Conservation (phyloP, 2,888 invertebrate species). For the Lordiphosa fenestrarum region DNA sequence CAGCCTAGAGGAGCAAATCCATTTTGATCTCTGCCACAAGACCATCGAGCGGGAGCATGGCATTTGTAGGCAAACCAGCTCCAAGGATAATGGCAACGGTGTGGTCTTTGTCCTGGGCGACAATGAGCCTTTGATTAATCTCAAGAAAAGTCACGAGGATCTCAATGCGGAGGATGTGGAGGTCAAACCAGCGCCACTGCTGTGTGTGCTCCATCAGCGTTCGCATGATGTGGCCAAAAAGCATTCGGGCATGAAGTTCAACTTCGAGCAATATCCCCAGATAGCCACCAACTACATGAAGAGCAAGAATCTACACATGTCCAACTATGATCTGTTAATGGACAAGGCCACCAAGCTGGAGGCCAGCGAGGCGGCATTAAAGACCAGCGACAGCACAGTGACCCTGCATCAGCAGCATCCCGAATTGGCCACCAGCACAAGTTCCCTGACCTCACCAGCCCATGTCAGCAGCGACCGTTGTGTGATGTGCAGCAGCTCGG, state of each 20-base stretch:
- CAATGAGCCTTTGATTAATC: constrained; percentile 85
- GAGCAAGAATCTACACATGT: constrained; percentile 85
- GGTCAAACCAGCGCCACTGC: constrained; percentile 30
- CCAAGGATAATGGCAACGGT: constrained; percentile 60
- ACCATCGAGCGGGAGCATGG: constrained; percentile 70
- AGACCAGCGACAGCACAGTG: constrained; percentile 54
- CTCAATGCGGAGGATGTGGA: constrained; percentile 45
- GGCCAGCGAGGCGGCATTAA: constrained; percentile 50
- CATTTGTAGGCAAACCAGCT: constrained; percentile 48
- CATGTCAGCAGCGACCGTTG: constrained; percentile 79
- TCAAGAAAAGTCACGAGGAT: constrained; percentile 82
- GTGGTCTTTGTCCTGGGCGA: constrained; percentile 88
- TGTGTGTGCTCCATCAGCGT: constrained; percentile 76
- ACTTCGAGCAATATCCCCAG: constrained; percentile 87
- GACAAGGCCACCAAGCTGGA: constrained; percentile 77
- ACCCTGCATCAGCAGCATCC: constrained; percentile 30
- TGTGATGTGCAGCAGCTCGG: constrained; percentile 81
- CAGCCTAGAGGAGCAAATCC: constrained; percentile 77
- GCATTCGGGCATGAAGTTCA: constrained; percentile 86
- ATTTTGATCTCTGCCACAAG: constrained; percentile 73
- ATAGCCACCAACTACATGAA: constrained; percentile 88
- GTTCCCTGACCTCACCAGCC: constrained; percentile 71
- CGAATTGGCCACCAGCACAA: constrained; percentile 45
- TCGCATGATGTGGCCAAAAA: constrained; percentile 68
- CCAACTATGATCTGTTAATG: constrained; percentile 76